Conservation (phyloP, 2,113 vertebrate genomes). For the Danio rerio region DNA sequence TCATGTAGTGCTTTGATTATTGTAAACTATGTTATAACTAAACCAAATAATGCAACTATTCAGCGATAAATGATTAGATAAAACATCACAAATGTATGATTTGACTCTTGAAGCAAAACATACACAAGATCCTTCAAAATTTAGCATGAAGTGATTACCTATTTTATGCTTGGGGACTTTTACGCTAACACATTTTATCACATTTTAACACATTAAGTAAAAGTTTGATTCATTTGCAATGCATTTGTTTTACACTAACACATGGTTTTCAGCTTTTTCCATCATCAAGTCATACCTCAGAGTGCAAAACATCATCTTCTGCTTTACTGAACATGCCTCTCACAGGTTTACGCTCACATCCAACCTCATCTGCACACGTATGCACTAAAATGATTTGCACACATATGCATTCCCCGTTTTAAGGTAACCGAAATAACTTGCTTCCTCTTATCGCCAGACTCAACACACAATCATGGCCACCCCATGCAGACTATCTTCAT, state of each 20-base stretch:
- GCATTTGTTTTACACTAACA: background rate
- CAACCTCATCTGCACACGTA: background rate
- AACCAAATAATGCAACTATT: too few relatives aligned
- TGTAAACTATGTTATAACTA: too few relatives aligned
- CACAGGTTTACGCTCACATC: background rate
- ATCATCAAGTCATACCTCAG: background rate
- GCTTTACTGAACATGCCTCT: background rate
- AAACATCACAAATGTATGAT: too few relatives aligned
- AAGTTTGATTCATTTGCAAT: background rate
- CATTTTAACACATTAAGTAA: too few relatives aligned
- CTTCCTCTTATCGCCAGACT: background rate
- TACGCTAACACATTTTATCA: background rate
- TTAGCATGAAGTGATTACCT: too few relatives aligned
- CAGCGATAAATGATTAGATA: too few relatives aligned
- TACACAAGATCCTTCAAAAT: too few relatives aligned
- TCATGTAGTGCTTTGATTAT: too few relatives aligned
- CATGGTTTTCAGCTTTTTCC: background rate
- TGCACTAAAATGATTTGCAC: conserved; percentile 1
- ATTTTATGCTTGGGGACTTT: background rate
- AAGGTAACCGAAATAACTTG: conserved; percentile 6
- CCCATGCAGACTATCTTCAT: conserved; percentile 25
- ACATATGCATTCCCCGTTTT: background rate
- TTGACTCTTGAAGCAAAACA: too few relatives aligned
- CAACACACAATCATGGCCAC: conserved; percentile 10
- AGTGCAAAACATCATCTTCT: background rate